Conservation (phyloP, 2,888 invertebrate genomes). For the Cyaniris semiargus region DNA sequence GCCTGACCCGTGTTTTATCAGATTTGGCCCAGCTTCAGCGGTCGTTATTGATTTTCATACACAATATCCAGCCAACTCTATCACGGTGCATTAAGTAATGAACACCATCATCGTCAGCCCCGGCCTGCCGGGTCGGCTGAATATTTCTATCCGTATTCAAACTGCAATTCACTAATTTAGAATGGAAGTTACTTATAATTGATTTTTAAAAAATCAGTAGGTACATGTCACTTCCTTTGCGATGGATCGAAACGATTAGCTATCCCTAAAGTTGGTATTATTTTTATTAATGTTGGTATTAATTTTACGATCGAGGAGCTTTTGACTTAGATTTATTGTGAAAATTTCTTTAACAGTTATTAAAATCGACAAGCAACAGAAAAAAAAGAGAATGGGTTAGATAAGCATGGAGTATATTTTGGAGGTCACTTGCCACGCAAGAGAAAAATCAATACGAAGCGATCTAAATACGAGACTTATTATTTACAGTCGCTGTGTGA, state of each 20-base stretch:
- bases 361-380: too few species aligned
- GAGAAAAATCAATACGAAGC: not conserved
- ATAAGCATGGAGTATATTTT: not conserved
- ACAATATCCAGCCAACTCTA: not conserved
- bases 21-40: constrained; percentile 24
- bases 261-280: too few species aligned
- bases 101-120: not conserved
- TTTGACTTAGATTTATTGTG: too few species aligned
- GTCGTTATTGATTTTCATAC: constrained; percentile 22
- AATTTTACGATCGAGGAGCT: too few species aligned
- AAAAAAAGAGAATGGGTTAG: not conserved
- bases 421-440: not conserved
- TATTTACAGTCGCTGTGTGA: not conserved
- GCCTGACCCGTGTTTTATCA: constrained; percentile 14
- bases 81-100: constrained; percentile 12
- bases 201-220: too few species aligned
- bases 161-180: too few species aligned
- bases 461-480: not conserved
- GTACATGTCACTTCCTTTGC: too few species aligned
- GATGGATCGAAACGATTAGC: too few species aligned
- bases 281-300: too few species aligned
- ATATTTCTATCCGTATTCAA: not conserved
- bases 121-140: not conserved
- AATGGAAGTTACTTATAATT: too few species aligned
- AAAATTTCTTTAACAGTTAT: too few species aligned